These are phyloP conservation scores for Prietella phreatophila DNA, from an alignment of 2,113 vertebrate species.

Conservation along the genomic window DNA sequence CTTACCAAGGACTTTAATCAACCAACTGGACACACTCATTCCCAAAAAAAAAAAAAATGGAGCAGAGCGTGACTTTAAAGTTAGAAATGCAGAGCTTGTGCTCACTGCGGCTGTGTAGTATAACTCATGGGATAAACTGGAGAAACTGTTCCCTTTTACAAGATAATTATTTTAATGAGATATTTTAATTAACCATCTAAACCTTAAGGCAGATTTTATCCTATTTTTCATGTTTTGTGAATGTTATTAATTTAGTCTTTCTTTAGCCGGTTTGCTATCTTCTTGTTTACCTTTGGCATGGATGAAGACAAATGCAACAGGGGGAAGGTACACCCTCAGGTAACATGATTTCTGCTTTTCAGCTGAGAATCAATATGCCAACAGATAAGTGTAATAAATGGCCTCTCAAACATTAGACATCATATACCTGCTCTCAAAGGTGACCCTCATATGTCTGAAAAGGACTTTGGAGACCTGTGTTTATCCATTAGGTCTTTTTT, in stretches of 20 bases:
- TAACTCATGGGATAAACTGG: constrained; percentile 26
- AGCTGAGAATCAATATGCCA: constrained; percentile 69
- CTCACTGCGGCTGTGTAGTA: constrained; percentile 21
- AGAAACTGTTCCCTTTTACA: constrained; percentile 14
- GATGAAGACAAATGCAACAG: constrained; percentile 57
- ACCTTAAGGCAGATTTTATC: constrained; percentile 15
- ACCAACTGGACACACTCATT: constrained; percentile 50
- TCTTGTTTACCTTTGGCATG: constrained; percentile 50
- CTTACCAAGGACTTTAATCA: constrained; percentile 54
- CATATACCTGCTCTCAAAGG: constrained; percentile 50
- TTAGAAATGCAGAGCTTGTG: neutral
- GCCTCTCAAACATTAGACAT: constrained; percentile 50
- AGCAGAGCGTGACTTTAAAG: constrained; percentile 17
- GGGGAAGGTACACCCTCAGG: constrained; percentile 40
- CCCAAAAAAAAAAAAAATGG: constrained; percentile 22
- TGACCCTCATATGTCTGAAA: constrained; percentile 29
- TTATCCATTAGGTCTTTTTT: constrained; percentile 1
- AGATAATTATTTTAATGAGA: constrained; percentile 11
- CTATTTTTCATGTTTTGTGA: constrained; percentile 5
- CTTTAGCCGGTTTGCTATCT: constrained; percentile 24
- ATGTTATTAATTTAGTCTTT: constrained; percentile 24
- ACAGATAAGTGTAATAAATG: constrained; percentile 69
- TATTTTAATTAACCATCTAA: constrained; percentile 16
- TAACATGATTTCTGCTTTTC: constrained; percentile 55
- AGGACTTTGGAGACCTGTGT: neutral